Base-by-base conservation (phyloP, 2,113 vertebrate genomes). In the Psilopogon haemacephalus region DNA sequence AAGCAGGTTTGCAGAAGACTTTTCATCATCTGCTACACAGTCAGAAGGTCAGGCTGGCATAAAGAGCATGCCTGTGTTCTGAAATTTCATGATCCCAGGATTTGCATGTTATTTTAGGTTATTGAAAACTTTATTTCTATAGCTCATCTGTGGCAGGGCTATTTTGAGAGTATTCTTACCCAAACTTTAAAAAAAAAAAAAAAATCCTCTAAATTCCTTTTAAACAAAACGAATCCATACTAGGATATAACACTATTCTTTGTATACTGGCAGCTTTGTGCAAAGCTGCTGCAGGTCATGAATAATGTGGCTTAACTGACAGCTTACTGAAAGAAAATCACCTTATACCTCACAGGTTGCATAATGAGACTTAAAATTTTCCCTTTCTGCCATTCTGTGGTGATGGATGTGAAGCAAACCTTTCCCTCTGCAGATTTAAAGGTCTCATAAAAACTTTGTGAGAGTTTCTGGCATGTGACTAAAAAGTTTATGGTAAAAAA, bases 31-130 rank as follows among this genome's bases (percentile, higher is more conserved):
- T 44, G 60, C 82, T 88, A 35, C 55, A 65, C n/a, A 58, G 73
- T 40, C 79, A 89, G 72, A 56, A 93, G 86, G 88, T 95, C 92
- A 86, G 75, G 72, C 38, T 81, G 60, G 55, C 68, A 80, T 23
- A 54, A 11, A 0, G 40, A 3, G 30, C 18, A 50, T 48, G 69
- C 32, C 44, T 40, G 32, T 50, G 60, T 56, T 83, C 68, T 83
- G 75, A 93, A 91, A 96, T 58, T 38, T 60, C n/a, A 73, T 8
- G 7, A 18, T 56, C 15, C 27, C 69, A 14, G 33, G 46, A 83
- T 94, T 58, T 91, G 82, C 56, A 68, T 74, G 32, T 48, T 86
- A 83, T 81, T 94, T 89, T 33, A 81, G 52, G 71, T 37, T 84
- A 86, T 13, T 59, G 33, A 82, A 75, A 95, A 89, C 28, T 81